A percentile compares a stretch with the other conserved stretches of the same genome.
These are phyloP conservation scores for Agonum fuliginosum DNA, from an alignment of 2,888 invertebrate genomes.

Conservation along the genomic window DNA sequence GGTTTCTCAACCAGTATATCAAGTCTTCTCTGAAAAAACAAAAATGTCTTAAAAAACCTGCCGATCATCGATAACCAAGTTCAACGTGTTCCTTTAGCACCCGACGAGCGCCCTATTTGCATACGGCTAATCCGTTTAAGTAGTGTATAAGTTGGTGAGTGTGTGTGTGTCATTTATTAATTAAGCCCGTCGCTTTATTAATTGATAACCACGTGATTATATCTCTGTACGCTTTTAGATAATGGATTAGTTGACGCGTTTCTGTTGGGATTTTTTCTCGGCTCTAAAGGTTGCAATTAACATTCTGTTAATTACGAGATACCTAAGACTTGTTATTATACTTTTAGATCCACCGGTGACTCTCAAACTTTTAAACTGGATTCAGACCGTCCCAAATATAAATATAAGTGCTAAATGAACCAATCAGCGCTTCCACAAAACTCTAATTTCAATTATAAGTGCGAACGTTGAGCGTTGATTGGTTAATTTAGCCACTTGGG, in stretches of 20 bases:
- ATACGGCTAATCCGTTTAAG: slow-evolving; percentile 49
- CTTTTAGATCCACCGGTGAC: slow-evolving; percentile 4
- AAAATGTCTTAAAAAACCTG: background rate
- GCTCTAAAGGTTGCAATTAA: slow-evolving; percentile 47
- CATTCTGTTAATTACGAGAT: slow-evolving; percentile 52
- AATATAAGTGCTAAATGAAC: too few relatives aligned
- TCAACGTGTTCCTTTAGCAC: slow-evolving; percentile 24
- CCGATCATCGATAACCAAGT: slow-evolving; percentile 16
- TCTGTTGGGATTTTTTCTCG: slow-evolving; percentile 38
- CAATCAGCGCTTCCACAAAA: too few relatives aligned
- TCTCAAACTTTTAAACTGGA: slow-evolving; percentile 18
- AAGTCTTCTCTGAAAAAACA: background rate
- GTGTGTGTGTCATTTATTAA: slow-evolving; percentile 54
- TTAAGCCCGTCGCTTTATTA: slow-evolving; percentile 52
- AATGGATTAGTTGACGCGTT: slow-evolving; percentile 54
- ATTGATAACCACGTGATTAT: slow-evolving; percentile 44
- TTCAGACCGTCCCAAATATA: too few relatives aligned
- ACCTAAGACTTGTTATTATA: slow-evolving; percentile 39
- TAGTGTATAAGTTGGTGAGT: slow-evolving; percentile 42
- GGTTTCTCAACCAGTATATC: slow-evolving; percentile 19
- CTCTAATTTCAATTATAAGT: too few relatives aligned
- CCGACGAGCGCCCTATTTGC: slow-evolving; percentile 35
- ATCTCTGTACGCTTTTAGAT: slow-evolving; percentile 52
- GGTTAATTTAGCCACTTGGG: too few relatives aligned
- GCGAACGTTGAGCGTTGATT: too few relatives aligned